Conservation (phyloP, 2,797 vertebrate species). For the Lagothrix lagotricha region DNA sequence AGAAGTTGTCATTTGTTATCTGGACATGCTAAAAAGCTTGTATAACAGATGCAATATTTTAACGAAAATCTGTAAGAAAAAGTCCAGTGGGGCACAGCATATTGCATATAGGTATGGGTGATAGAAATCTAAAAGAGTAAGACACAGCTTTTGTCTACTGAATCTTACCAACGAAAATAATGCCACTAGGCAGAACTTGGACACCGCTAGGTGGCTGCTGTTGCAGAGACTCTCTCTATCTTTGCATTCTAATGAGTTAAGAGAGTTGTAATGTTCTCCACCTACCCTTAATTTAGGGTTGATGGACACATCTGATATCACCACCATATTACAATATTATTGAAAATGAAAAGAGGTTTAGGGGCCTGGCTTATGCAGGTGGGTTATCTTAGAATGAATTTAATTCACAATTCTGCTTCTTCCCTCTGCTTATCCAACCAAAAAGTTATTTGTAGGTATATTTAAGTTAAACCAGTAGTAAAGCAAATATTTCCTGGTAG, state of each 20-base stretch:
- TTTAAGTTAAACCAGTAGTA: neutral
- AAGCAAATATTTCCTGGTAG: neutral
- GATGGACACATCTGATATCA: neutral
- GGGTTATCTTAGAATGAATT: neutral
- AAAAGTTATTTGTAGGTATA: neutral
- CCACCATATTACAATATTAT: neutral
- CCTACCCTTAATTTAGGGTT: neutral
- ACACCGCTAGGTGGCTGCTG: neutral
- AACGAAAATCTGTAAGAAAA: neutral
- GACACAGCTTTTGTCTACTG: neutral
- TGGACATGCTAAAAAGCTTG: neutral
- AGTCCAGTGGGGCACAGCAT: neutral
- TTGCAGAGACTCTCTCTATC: neutral
- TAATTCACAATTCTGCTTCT: slow-evolving; percentile 17
- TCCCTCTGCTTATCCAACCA: neutral
- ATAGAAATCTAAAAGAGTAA: neutral
- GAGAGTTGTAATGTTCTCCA: neutral
- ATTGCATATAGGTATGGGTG: neutral
- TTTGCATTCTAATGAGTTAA: neutral
- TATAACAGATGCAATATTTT: neutral
- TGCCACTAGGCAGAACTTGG: neutral
- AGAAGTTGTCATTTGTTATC: neutral
- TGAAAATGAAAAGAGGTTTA: neutral
- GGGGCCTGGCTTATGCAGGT: neutral
- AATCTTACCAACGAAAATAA: neutral